phyloP scores from a whole-genome alignment of 2,113 vertebrate genomes.

The Synchiropus splendidus region DNA sequence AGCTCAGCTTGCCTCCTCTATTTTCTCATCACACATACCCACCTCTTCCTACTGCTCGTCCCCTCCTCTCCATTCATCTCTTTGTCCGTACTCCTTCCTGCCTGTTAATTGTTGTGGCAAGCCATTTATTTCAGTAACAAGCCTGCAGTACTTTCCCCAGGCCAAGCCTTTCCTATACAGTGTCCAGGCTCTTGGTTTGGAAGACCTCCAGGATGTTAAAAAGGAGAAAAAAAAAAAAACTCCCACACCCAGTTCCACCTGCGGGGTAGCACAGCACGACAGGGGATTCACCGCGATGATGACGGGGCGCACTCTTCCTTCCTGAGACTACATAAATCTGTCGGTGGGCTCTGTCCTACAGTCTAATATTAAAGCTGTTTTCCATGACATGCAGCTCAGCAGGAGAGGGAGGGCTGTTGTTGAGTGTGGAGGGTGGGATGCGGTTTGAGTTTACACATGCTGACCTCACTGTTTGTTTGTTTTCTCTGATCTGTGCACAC shows the following conservation, averaged over 20 bases:
- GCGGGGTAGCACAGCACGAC: conserved; percentile 41
- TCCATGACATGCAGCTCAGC: conserved; percentile 40
- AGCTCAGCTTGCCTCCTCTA: conserved; percentile 20
- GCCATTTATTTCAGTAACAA: conserved; percentile 28
- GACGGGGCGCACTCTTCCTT: conserved; percentile 61
- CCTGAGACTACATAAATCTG: conserved; percentile 70
- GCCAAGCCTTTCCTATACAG: conserved; percentile 27
- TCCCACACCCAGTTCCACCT: conserved; percentile 46
- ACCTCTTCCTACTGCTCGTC: conserved; percentile 24
- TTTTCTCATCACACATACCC: conserved; percentile 28
- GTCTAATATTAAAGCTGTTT: conserved; percentile 62
- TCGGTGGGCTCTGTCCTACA: conserved; percentile 44
- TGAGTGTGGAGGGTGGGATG: conserved; percentile 3
- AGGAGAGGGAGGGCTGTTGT: conserved; percentile 28
- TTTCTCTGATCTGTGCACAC: conserved; percentile 2
- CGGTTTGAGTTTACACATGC: conserved; percentile 3
- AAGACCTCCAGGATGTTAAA: conserved; percentile 58
- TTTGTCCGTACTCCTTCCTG: conserved; percentile 44
- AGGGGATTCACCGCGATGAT: conserved; percentile 58
- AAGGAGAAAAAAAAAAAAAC: conserved; percentile 49
- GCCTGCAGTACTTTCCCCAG: conserved; percentile 27
- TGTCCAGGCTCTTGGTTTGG: conserved; percentile 24
- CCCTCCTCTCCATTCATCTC: conserved; percentile 42
- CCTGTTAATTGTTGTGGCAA: conserved; percentile 32
- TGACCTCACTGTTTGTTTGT: neutral